Percentiles rank a stretch among this genome's conserved stretches.
These are phyloP conservation scores for Rhizomys pruinosus DNA, from an alignment of 2,113 vertebrate genomes.

Conservation along the genomic window DNA sequence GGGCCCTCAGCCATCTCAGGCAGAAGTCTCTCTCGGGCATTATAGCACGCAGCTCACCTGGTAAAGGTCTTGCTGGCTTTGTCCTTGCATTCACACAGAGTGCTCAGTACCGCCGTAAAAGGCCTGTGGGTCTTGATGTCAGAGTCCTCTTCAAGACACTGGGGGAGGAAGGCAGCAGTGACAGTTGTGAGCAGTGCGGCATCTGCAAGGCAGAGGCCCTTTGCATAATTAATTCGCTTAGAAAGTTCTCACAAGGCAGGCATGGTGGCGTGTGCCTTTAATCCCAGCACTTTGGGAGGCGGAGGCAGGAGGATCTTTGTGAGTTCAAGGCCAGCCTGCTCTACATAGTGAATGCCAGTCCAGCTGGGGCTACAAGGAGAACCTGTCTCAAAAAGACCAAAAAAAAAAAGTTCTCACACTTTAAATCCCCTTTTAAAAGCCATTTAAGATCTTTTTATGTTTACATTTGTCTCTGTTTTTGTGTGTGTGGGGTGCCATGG, in stretches of 20 bases:
- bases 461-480: too few relatives aligned
- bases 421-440: not conserved
- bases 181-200: not conserved
- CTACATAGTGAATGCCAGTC: not conserved
- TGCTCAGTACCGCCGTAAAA: slow-evolving; percentile 89
- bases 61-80: slow-evolving; percentile 83
- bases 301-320: not conserved
- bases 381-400: not conserved
- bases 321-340: not conserved
- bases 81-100: slow-evolving; percentile 91
- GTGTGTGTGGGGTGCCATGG: too few relatives aligned
- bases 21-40: rapidly evolving
- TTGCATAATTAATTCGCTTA: too few relatives aligned
- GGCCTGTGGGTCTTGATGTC: slow-evolving; percentile 90
- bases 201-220: too few relatives aligned
- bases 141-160: slow-evolving; percentile 89
- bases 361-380: not conserved
- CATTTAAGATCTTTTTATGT: too few relatives aligned
- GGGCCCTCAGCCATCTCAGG: rapidly evolving
- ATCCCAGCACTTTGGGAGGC: not conserved
- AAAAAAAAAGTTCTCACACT: not conserved
- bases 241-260: not conserved
- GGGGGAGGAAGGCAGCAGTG: slow-evolving; percentile 26
- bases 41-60: slow-evolving; percentile 84
- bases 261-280: not conserved